Evolutionary conservation across 2,797 vertebrate genomes (phyloP), one percentile per base, ranked within the genome.

Genomic region (Anguilla marmorata): DNA sequence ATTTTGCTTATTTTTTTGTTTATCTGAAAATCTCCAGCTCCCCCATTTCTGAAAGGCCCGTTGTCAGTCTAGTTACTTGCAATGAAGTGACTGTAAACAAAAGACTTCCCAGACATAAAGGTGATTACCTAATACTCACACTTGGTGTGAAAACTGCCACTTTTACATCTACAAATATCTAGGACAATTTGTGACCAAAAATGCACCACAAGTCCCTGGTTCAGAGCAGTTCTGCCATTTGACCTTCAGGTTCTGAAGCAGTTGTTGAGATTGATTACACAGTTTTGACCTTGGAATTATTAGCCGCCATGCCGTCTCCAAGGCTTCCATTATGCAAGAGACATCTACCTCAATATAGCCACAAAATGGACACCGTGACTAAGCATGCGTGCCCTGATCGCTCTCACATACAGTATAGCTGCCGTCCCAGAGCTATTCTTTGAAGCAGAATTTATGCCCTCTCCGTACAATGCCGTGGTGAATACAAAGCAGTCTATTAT

Each of bases 311-410:
- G 21, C 21, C 41, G 27, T 82, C 41, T 82, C 12, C 16, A 82
- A 82, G 45, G 45, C 79, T 50, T 82, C 79, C 79, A 82, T 82
- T 82, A 48, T 33, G 33, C 45, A 33, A 33, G 74, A 50, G 79
- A 82, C 45, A 48, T 21, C 45, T 50, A 24, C 79, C 21, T 9
- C 79, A 48, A 21, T 45, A 45, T 45, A 79, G 74, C 74, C 19
- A 82, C 79, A 82, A 82, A 82, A 82, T 82, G 79, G 79, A 82
- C 79, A 82, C 41, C 33, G 41, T 82, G 79, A 82, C 79, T 82
- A 48, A 82, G 79, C 79, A 50, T 82, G 41, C 79, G 5, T 21
- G 45, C 21, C 41, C 79, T 82, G 74, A 79, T 79, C 45, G 41
- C 79, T 45, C 79, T 82, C 41, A 24, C 79, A n/a, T 48, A 82